Conservation (phyloP, 2,113 vertebrate species). For the Physeter macrocephalus region DNA sequence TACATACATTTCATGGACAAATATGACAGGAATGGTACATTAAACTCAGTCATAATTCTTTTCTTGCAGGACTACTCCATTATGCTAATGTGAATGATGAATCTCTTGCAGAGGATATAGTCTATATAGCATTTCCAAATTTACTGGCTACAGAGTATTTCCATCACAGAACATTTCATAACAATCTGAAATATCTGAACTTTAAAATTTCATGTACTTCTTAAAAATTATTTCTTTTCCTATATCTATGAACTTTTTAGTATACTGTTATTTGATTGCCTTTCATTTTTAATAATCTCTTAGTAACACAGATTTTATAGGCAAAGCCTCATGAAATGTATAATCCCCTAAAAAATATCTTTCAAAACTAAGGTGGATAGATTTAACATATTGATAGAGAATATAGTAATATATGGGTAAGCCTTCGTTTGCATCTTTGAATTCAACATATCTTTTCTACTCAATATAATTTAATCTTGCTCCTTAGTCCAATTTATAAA, state of each 20-base stretch:
- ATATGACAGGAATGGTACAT: background rate
- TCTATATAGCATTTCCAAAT: background rate
- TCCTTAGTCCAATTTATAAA: background rate
- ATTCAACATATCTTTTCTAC: background rate
- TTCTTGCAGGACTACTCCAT: background rate
- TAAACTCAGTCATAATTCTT: background rate
- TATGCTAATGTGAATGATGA: background rate
- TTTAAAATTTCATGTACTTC: background rate
- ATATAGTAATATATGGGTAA: background rate
- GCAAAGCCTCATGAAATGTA: background rate
- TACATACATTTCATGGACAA: background rate
- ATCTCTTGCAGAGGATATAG: background rate
- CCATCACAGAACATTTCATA: background rate
- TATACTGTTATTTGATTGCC: background rate
- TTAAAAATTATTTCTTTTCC: background rate
- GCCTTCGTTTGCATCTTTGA: background rate
- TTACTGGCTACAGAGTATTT: background rate
- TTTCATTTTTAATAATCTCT: background rate
- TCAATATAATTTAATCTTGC: background rate
- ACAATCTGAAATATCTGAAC: background rate
- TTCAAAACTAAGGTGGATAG: background rate
- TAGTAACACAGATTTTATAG: background rate
- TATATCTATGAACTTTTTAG: background rate
- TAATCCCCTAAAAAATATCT: background rate
- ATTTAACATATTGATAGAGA: background rate